Evolutionary conservation across 1,140 invertebrate genomes (phyloP).

Genomic region (Galendromus occidentalis): DNA sequence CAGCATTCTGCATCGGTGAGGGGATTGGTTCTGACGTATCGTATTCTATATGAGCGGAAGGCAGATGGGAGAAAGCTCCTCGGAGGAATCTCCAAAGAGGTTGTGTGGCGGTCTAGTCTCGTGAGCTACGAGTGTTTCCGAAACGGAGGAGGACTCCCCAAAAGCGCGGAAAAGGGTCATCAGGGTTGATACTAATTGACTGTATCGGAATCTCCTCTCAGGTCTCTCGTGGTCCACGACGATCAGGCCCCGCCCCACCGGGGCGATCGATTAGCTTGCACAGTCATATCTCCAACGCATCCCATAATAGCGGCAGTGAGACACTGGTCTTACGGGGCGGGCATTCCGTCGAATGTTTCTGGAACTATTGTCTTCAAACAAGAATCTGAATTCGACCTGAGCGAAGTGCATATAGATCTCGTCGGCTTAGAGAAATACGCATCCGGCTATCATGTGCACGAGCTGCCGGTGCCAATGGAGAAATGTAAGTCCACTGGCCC

Average conservation of each 20-base stretch:
- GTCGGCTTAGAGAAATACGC: conserved; percentile 44
- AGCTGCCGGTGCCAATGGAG: conserved; percentile 32
- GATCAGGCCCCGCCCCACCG: conserved; percentile 62
- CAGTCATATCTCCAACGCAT: conserved; percentile 30
- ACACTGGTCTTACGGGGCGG: conserved; percentile 31
- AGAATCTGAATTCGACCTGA: conserved; percentile 59
- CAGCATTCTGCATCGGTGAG: conserved; percentile 32
- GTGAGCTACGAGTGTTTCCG: too few relatives aligned
- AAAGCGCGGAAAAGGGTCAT: too few relatives aligned
- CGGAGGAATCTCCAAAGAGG: too few relatives aligned
- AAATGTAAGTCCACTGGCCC: background rate
- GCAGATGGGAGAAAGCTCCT: too few relatives aligned
- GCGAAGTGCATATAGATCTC: conserved; percentile 52
- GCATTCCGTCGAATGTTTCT: conserved; percentile 34
- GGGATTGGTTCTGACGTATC: too few relatives aligned
- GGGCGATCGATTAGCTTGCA: conserved; percentile 66
- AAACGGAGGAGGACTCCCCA: too few relatives aligned
- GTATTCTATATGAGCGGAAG: too few relatives aligned
- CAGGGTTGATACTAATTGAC: too few relatives aligned
- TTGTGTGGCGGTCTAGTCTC: too few relatives aligned
- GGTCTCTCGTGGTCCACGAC: conserved; percentile 68
- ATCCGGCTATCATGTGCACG: conserved; percentile 60
- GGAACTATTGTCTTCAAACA: conserved; percentile 36
- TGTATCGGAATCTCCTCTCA: conserved; percentile 30
- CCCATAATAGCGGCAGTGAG: conserved; percentile 21